Conservation (phyloP, 1,140 invertebrate genomes). For the Nasonia giraulti region DNA sequence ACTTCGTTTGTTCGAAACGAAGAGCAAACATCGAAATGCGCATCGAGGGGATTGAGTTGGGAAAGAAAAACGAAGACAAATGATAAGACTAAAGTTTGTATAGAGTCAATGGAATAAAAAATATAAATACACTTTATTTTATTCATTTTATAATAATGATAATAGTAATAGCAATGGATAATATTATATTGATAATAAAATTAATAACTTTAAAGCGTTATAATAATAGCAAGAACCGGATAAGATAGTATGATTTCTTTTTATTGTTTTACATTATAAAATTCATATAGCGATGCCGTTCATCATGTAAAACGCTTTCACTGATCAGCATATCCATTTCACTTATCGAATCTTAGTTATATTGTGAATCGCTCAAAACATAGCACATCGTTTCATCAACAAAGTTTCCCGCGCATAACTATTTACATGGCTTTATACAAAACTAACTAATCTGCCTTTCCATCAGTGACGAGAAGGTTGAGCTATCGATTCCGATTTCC, state of each 20-base stretch:
- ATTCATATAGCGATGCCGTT: conserved; percentile 29
- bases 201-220: conserved; percentile 46
- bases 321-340: background rate
- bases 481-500: too few relatives aligned
- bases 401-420: conserved; percentile 51
- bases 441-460: conserved; percentile 51
- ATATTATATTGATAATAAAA: conserved; percentile 45
- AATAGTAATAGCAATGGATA: conserved; percentile 52
- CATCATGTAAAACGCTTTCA: conserved; percentile 24
- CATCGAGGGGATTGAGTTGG: background rate
- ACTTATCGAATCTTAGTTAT: conserved; percentile 51
- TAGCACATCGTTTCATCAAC: conserved; percentile 43
- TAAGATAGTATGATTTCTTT: conserved; percentile 17
- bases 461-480: conserved; percentile 34
- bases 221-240: conserved; percentile 34
- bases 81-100: background rate
- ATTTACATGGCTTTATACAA: conserved; percentile 70
- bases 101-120: conserved; percentile 55
- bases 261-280: conserved; percentile 38
- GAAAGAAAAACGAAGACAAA: background rate
- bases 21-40: too few relatives aligned
- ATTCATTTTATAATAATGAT: conserved; percentile 52
- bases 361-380: conserved; percentile 57
- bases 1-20: too few relatives aligned
- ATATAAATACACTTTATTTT: conserved; percentile 64